Percentiles rank a stretch among this genome's conserved stretches.
phyloP scores from a whole-genome alignment of 2,113 vertebrate genomes.

The Esox niger region DNA sequence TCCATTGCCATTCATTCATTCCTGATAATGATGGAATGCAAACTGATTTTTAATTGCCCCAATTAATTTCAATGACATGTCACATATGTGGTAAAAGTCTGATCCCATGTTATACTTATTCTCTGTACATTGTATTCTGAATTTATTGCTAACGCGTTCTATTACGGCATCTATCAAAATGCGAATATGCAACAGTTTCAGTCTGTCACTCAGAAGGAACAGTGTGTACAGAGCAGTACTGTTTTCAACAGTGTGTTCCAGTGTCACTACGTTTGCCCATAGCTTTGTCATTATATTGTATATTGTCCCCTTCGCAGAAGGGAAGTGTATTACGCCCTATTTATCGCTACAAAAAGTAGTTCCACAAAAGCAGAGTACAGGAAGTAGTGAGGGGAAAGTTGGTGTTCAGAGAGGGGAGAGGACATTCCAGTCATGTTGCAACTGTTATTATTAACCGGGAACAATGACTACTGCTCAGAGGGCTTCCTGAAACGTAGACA shows the following conservation, averaged over 20 bases:
- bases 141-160: not conserved
- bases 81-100: no score
- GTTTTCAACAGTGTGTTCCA: conserved; percentile 9
- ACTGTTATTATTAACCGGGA: conserved; percentile 51
- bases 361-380: conserved; percentile 58
- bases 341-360: conserved; percentile 54
- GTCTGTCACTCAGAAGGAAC: conserved; percentile 29
- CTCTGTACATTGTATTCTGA: no score
- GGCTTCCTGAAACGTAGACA: conserved; percentile 67
- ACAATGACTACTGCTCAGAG: conserved; percentile 53
- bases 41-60: conserved; percentile 7
- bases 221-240: no score
- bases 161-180: not conserved
- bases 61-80: not conserved
- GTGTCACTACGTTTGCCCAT: conserved; percentile 10
- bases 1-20: not conserved
- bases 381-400: conserved; percentile 49
- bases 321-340: conserved; percentile 60
- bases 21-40: not conserved
- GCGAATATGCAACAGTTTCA: not conserved
- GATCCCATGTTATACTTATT: no score
- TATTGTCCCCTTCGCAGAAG: conserved; percentile 47
- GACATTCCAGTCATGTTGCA: conserved; percentile 69
- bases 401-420: conserved; percentile 60
- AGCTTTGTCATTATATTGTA: conserved; percentile 33